These are phyloP conservation scores for Standfussiana lucernea DNA, from an alignment of 2,888 invertebrate species.

Conservation along the genomic window DNA sequence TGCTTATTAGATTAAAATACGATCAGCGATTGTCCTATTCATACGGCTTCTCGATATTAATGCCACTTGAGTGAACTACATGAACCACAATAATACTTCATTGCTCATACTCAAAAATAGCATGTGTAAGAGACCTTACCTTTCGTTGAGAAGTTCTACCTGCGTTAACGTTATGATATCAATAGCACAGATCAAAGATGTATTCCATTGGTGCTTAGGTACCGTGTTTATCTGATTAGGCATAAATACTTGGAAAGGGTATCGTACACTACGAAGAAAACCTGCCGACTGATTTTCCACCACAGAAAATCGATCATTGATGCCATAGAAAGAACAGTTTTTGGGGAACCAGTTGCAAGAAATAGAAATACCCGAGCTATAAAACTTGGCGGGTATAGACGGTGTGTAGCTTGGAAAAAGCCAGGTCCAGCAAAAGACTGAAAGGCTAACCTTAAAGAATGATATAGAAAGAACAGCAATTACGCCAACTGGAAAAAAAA, in stretches of 20 bases:
- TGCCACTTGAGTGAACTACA: conserved; percentile 41
- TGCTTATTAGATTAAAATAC: conserved; percentile 58
- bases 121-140: conserved; percentile 35
- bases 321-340: not conserved
- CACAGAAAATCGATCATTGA: not conserved
- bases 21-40: conserved; percentile 50
- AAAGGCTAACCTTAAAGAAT: not conserved
- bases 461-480: not conserved
- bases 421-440: not conserved
- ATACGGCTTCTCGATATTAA: conserved; percentile 62
- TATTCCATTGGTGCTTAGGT: conserved; percentile 57
- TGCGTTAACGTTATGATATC: conserved; percentile 54
- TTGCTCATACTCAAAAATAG: conserved; percentile 48
- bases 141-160: conserved; percentile 39
- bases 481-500: not conserved
- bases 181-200: conserved; percentile 58
- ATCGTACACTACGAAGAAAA: conserved; percentile 34
- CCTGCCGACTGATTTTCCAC: conserved; percentile 14
- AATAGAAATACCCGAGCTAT: not conserved
- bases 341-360: not conserved
- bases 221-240: conserved; percentile 64
- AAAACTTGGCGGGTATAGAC: not conserved
- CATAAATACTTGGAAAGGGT: conserved; percentile 48
- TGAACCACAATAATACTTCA: conserved; percentile 32
- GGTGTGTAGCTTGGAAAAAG: not conserved